Evolutionary conservation across 2,113 vertebrate genomes (phyloP), one percentile per base, ranked within the genome.

Genomic region (Callaeas wilsoni): DNA sequence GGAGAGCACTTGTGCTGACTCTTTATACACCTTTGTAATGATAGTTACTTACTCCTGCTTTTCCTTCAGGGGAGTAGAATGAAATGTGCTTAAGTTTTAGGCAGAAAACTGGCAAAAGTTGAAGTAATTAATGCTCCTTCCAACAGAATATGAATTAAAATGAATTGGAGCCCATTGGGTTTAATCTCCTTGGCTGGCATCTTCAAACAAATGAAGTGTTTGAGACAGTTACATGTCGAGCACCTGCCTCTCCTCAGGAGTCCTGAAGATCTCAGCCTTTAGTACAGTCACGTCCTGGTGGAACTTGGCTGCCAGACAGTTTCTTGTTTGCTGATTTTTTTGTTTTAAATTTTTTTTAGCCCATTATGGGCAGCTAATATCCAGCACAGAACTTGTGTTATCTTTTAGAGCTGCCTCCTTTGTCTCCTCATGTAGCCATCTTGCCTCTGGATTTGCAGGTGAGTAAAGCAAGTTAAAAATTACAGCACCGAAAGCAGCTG

Each of bases 101-200:
- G 62, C 19, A 76, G 57, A 95, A 89, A 91, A 91, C 89, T 95
- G 94, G 89, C 78, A 76, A 76, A 96, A 82, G 29, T 47, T 57
- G 49, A 29, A 52, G 39, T 67, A 83, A 76, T 87, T 94, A 87
- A 41, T 85, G 53, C 7, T 83, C 13, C 11, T 90, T 96, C 90
- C 78, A 92, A 73, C 35, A 76, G 56, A 87, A 49, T 21, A 53
- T 76, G 70, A 87, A 67, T 90, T 91, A 37, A 87, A 95, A 85
- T 89, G 21, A 89, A 93, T 93, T 96, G 82, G 67, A 90, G 67
- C 41, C 26, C 69, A 39, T 69, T 73, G 3, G 14, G 23, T 83
- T 96, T 91, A 76, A 93, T 95, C n/a, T 92, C 47, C 46, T 94
- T 94, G 87, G 89, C 93, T 79, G 49, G 19, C 44, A 47, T 35